A percentile compares a stretch with the other conserved stretches of the same genome.
Conservation (phyloP, 2,113 vertebrate genomes). For the Hepsetus odoe region DNA sequence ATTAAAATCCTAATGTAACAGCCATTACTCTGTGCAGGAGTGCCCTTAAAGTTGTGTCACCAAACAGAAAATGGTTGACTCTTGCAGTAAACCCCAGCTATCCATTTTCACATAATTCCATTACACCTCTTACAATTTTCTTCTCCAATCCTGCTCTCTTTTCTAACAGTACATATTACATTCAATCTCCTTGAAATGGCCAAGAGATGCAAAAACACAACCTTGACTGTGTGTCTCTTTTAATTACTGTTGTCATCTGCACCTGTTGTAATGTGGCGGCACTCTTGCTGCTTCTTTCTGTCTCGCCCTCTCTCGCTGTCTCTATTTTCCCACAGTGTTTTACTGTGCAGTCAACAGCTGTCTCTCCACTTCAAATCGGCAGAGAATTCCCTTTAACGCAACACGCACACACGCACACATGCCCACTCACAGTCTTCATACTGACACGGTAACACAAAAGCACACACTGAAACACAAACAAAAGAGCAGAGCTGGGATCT, state of each 20-base stretch:
- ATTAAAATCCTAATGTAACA: too few relatives aligned
- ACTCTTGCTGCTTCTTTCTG: slow-evolving; percentile 11
- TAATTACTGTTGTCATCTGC: slow-evolving; percentile 52
- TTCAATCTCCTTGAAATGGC: slow-evolving; percentile 9
- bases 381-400: slow-evolving; percentile 69
- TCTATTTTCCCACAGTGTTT: slow-evolving; percentile 50
- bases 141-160: not conserved
- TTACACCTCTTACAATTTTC: not conserved
- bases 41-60: too few relatives aligned
- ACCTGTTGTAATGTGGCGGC: slow-evolving; percentile 54
- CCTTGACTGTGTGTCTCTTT: slow-evolving; percentile 35
- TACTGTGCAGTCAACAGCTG: slow-evolving; percentile 74
- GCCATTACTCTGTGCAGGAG: too few relatives aligned
- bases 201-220: slow-evolving; percentile 13
- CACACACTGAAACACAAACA: slow-evolving; percentile 40
- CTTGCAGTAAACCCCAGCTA: too few relatives aligned
- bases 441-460: slow-evolving; percentile 43
- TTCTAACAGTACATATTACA: not conserved
- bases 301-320: slow-evolving; percentile 53
- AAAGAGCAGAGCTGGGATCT: slow-evolving; percentile 12
- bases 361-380: slow-evolving; percentile 66
- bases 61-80: too few relatives aligned
- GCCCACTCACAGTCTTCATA: slow-evolving; percentile 57
- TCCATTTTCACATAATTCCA: not conserved
- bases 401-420: slow-evolving; percentile 53